These are phyloP conservation scores for Grapholita molesta DNA, from an alignment of 1,140 invertebrate species.

Conservation along the genomic window DNA sequence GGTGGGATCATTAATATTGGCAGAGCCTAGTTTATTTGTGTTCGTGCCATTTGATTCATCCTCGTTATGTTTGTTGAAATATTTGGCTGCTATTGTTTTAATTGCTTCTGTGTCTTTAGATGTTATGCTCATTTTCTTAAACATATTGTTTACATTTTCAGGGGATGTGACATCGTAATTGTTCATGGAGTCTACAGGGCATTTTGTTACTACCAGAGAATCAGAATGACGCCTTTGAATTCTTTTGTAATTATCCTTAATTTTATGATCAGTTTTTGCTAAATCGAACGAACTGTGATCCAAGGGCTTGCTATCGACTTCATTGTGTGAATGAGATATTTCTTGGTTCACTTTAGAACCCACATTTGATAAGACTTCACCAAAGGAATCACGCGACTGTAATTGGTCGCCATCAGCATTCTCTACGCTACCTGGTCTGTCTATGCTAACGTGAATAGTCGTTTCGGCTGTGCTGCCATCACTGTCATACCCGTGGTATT, in stretches of 20 bases:
- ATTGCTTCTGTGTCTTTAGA: conserved; percentile 22
- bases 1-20: conserved; percentile 52
- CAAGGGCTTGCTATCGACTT: neutral
- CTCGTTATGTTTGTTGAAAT: neutral
- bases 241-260: conserved; percentile 20
- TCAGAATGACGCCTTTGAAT: conserved; percentile 41
- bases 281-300: conserved; percentile 9
- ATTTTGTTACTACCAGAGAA: conserved; percentile 33
- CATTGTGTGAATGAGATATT: conserved; percentile 13
- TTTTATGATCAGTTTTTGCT: conserved; percentile 2
- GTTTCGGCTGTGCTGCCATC: conserved; percentile 69
- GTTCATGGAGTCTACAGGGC: conserved; percentile 17
- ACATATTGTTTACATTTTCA: conserved; percentile 32
- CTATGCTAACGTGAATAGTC: conserved; percentile 52
- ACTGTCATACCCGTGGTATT: conserved; percentile 68
- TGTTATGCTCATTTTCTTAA: conserved; percentile 39
- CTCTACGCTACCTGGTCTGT: conserved; percentile 40
- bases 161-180: conserved; percentile 19
- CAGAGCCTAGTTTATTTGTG: conserved; percentile 35
- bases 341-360: neutral
- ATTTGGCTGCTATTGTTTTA: neutral
- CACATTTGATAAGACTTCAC: neutral
- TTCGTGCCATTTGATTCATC: conserved; percentile 13
- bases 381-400: neutral
- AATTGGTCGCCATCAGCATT: conserved; percentile 20